Conservation (phyloP, 1,140 invertebrate species). For the Archivesica marissinica region DNA sequence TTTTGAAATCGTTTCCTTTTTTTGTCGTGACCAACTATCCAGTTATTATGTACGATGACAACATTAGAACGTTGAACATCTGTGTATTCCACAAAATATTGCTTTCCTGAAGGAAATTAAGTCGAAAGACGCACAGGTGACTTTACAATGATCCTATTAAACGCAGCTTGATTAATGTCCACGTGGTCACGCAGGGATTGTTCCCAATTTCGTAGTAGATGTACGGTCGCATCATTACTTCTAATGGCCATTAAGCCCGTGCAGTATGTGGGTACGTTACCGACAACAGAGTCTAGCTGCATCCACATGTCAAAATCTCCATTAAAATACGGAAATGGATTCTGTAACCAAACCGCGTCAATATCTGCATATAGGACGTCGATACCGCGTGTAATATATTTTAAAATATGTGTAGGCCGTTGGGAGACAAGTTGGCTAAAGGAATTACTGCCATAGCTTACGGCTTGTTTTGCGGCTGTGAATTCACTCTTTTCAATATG, state of each 20-base stretch:
- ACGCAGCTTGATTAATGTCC: not conserved
- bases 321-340: not conserved
- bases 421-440: not conserved
- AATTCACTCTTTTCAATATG: not conserved
- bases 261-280: not conserved
- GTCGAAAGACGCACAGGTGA: not conserved
- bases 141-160: not conserved
- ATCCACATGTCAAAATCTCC: not conserved
- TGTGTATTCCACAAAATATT: not conserved
- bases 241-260: not conserved
- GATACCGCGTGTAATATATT: not conserved
- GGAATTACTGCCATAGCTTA: not conserved
- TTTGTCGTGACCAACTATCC: not conserved
- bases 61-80: not conserved
- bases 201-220: not conserved
- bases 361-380: conserved; percentile 1
- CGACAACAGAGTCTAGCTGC: not conserved
- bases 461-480: not conserved
- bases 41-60: conserved; percentile 22
- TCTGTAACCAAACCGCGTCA: conserved; percentile 1
- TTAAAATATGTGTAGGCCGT: not conserved
- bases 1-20: not conserved
- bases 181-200: not conserved
- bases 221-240: not conserved
- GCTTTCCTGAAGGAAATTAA: not conserved